Base-by-base conservation (phyloP, 2,113 vertebrate species). In the Siniperca knerii region DNA sequence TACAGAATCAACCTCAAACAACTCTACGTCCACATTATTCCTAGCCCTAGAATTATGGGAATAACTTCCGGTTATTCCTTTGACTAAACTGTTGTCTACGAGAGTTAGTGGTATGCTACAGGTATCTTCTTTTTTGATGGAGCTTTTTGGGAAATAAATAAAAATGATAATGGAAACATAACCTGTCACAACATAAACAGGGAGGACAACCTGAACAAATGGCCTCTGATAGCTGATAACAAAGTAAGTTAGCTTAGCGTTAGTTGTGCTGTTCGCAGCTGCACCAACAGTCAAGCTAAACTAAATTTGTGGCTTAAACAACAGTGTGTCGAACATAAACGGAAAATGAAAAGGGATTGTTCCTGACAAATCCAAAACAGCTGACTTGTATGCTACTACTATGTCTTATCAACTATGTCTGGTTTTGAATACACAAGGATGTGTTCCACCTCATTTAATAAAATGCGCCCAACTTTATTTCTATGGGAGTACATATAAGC, bases 361-460 rank as follows among this genome's bases (percentile, higher is more conserved):
- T 11, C 11, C 44, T 46, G 35, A 37, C 5, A 37, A 37, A 37
- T 37, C 35, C 3, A 37, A 37, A 37, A 37, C 35, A 42, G 40
- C 40, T 42, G 40, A 42, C 40, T 42, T 42, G 40, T 42, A 7
- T 37, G 37, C 37, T 70, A 33, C 46, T 5, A 29, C 1, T 29
- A 10, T 8, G 33, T 25, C 12, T 13, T 48, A 48, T 48, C 23
- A 52, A 46, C 4, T 72, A 15, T 42, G 16, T 77, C 52, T 40
- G 44, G 25, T 50, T 58, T 58, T 37, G 42, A 61, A 77, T 37
- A 8, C 13, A 64, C 18, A 64, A 20, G 42, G 12, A 42, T 66
- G n/a, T 67, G 2, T 81, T 76, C 33, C 42, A 76, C 12, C 12
- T 60, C 25, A 50, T 50, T 79, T 62, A 40, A 50, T 64, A 70